Base-by-base conservation (phyloP, 2,113 vertebrate genomes). In the Bettongia penicillata region DNA sequence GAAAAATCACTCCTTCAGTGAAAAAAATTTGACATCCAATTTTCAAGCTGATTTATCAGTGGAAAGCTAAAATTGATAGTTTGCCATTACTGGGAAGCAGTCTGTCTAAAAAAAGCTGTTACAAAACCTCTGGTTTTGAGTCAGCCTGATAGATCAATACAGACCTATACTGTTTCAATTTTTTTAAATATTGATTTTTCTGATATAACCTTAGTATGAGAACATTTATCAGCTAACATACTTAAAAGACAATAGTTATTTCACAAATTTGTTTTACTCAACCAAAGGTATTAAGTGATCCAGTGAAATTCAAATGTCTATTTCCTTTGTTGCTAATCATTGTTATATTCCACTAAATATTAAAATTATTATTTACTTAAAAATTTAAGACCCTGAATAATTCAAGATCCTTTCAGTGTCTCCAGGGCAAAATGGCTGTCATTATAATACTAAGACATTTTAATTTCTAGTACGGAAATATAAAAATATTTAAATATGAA, bases 31-130 rank as follows among this genome's bases (percentile, higher is more conserved):
- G 99, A 99, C 99, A 99, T 99, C 99, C 99, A 99, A 99, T 99
- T 99, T 99, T 99, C 99, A 99, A 99, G 99, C 99, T 99, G 99
- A 99, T 99, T 99, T 99, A 99, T 99, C 99, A 99, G 99, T 99
- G 98, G 98, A 99, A 99, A 99, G 99, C 99, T 99, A 99, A 99
- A 99, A 99, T 99, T 99, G 99, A 99, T 99, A 99, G 99, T 98
- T 98, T 99, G 99, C 99, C 99, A 99, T 99, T 99, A 99, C 99
- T 97, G 98, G 98, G 98, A 98, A 99, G 98, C 98, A 98, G 98
- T 98, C 99, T 99, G 99, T 99, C 99, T 99, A 97, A 99, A 98
- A 98, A 99, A 99, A 99, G 99, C 99, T 98, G 99, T 99, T 99
- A 99, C 98, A 99, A 99, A 99, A 99, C 98, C 99, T 99, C 99